phyloP scores from a whole-genome alignment of 2,797 vertebrate species.

The Netta rufina region DNA sequence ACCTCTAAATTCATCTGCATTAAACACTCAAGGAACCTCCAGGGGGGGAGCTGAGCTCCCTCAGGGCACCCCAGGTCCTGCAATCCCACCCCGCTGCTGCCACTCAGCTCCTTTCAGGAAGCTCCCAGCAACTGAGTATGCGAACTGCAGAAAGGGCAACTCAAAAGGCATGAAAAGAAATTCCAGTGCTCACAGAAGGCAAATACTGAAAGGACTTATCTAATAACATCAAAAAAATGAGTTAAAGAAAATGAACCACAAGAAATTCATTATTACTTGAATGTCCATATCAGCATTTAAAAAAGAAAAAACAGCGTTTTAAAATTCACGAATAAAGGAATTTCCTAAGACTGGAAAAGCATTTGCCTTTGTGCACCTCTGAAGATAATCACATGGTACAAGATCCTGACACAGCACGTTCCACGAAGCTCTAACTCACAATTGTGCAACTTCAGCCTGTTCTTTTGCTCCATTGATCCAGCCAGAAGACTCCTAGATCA shows the following conservation, averaged over 20 bases:
- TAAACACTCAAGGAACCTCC: accelerated
- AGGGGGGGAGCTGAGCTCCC: not conserved
- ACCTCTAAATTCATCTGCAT: not conserved
- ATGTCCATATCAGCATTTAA: not conserved
- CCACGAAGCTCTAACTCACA: not conserved
- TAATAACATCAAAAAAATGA: not conserved
- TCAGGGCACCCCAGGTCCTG: not conserved
- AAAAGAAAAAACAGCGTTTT: not conserved
- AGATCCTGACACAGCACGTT: conserved; percentile 31
- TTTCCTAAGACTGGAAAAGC: not conserved
- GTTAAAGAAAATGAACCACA: not conserved
- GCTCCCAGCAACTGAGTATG: accelerated
- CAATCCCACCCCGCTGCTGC: not conserved
- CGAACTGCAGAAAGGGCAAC: not conserved
- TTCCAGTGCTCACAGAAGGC: not conserved
- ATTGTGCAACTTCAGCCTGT: conserved; percentile 40
- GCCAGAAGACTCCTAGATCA: conserved; percentile 31
- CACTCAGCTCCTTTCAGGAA: not conserved
- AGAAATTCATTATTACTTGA: not conserved
- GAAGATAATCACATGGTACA: not conserved
- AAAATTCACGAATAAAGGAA: not conserved
- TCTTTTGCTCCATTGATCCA: conserved; percentile 45
- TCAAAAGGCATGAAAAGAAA: not conserved
- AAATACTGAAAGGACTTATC: not conserved
- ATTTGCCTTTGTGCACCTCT: conserved; percentile 1